These are phyloP conservation scores for Eumerus sabulonum DNA, from an alignment of 2,888 invertebrate species.

Conservation along the genomic window DNA sequence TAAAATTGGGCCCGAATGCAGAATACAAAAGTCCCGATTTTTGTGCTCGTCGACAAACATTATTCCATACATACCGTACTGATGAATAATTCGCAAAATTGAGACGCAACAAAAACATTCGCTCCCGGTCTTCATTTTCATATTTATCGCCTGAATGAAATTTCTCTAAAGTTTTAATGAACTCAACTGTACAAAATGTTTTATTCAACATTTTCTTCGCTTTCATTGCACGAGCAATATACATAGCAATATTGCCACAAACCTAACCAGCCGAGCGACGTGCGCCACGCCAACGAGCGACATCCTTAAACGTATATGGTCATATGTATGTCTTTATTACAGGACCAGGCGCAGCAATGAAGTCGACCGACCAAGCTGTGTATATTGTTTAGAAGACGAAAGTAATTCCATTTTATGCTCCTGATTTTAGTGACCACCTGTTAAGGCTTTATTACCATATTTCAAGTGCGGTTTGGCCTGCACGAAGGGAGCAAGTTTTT, in stretches of 20 bases:
- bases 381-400: constrained; percentile 36
- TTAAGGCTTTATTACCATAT: constrained; percentile 57
- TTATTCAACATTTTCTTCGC: constrained; percentile 54
- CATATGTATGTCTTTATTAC: background rate
- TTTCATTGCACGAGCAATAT: constrained; percentile 12
- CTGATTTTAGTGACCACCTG: constrained; percentile 62
- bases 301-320: too few species aligned
- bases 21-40: background rate
- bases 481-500: background rate
- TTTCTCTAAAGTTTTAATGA: constrained; percentile 56
- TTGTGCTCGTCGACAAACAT: background rate
- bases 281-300: too few species aligned
- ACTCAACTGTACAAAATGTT: constrained; percentile 58
- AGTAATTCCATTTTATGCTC: constrained; percentile 36
- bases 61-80: constrained; percentile 20
- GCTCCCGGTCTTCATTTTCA: constrained; percentile 38
- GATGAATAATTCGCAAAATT: constrained; percentile 45
- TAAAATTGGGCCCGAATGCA: background rate
- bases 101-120: constrained; percentile 26
- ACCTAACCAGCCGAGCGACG: background rate
- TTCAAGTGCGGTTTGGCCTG: background rate
- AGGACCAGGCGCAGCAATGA: constrained; percentile 14
- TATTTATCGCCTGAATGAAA: constrained; percentile 56
- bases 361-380: constrained; percentile 30
- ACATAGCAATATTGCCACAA: background rate